Percentiles rank a stretch among this genome's conserved stretches.
Conservation (phyloP, 2,797 vertebrate species). For the Lerista edwardsae region DNA sequence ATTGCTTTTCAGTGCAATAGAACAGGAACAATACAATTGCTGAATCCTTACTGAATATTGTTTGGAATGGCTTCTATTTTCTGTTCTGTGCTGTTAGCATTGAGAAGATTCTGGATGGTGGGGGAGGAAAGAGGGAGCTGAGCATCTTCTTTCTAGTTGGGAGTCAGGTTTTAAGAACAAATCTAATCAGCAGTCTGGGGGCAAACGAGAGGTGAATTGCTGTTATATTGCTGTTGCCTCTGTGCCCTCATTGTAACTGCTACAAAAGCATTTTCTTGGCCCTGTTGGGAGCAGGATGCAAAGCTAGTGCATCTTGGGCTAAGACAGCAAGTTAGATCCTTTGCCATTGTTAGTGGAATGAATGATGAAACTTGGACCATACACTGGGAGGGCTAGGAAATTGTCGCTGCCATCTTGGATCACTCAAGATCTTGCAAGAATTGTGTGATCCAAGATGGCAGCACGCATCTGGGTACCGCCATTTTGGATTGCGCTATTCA, state of each 20-base stretch:
- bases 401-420: too few species aligned
- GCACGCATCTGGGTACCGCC: too few species aligned
- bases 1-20: constrained; percentile 18
- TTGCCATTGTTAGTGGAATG: not conserved
- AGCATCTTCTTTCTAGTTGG: not conserved
- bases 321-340: not conserved
- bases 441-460: too few species aligned
- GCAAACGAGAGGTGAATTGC: not conserved
- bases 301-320: not conserved
- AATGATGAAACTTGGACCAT: not conserved
- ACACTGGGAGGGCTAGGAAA: too few species aligned
- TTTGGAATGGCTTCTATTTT: not conserved
- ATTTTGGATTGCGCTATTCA: too few species aligned
- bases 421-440: too few species aligned
- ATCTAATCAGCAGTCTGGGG: not conserved
- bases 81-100: not conserved
- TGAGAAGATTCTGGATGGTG: not conserved
- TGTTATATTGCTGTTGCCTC: not conserved
- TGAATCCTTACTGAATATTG: not conserved
- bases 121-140: too few species aligned
- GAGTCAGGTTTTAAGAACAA: not conserved
- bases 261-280: not conserved
- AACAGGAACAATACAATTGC: not conserved
- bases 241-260: not conserved
- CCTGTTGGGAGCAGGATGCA: not conserved